Evolutionary conservation across 2,888 invertebrate species (phyloP), one percentile per base, ranked within the genome.

Genomic region (Vannuccia rotundouncinata): DNA sequence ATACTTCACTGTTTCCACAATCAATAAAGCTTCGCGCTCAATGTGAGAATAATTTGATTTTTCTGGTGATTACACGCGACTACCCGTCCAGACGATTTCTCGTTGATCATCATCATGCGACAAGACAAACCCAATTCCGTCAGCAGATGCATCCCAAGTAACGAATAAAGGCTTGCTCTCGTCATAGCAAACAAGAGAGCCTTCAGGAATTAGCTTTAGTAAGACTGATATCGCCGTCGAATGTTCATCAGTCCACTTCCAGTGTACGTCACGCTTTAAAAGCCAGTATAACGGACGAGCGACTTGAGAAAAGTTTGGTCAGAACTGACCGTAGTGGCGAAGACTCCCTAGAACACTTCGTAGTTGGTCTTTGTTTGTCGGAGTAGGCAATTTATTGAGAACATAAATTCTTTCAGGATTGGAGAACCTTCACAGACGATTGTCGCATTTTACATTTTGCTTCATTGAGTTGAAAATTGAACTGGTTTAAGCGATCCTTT

Each of bases 311-410:
- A 45, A 45, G 45, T 45, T 45, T n/a, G n/a, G n/a, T n/a, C n/a
- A 79, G 79, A 83, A 83, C 17, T 79, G 74, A 2, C 83, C 75
- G 27, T 83, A 83, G 31, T 82, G 82, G 27, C 82, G 80, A 22
- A 66, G 74, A 13, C 82, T 66, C 0, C 84, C 82, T 13, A 83
- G 60, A 28, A 81, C 82, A 27, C 74, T 28, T 29, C 82, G 31
- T 0, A 79, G 29, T 78, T 78, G 45, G 22, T 78, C 59, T 73
- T 78, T 78, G 27, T 17, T 75, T n/a, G 5, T 73, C 79, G 73
- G 73, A 29, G 17, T 29, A 5, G 45, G 45, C 66, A 78, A n/a
- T 22, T 78, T 78, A 27, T 74, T 25, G 2, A 60, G 29, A 25
- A 25, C 59, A 17, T 78, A 27, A 5, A 78, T 29, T 78, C 73